Conservation (phyloP, 2,113 vertebrate species). For the Hirundichthys speculiger region DNA sequence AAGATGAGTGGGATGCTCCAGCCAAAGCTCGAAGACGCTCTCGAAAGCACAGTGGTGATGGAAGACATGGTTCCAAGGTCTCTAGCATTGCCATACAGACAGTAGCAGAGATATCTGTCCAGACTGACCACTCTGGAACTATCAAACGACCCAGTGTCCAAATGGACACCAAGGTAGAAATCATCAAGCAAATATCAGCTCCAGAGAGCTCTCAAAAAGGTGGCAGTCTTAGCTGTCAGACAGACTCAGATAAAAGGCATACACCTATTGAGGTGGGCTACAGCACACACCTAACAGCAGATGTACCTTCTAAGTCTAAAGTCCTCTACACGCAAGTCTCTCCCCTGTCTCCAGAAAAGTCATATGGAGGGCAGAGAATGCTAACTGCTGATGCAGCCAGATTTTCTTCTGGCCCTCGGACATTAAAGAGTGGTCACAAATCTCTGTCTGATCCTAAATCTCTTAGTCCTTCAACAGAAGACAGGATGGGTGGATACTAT, state of each 20-base stretch:
- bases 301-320: conserved; percentile 88
- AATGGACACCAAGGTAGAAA: conserved; percentile 93
- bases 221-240: conserved; percentile 94
- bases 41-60: conserved; percentile 88
- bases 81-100: conserved; percentile 97
- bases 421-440: conserved; percentile 91
- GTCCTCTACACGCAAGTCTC: conserved; percentile 92
- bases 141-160: conserved; percentile 88
- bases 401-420: conserved; percentile 90
- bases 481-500: conserved; percentile 90
- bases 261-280: conserved; percentile 91
- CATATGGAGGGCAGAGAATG: conserved; percentile 90
- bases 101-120: conserved; percentile 96
- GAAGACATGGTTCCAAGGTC: conserved; percentile 88
- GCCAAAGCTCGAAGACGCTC: conserved; percentile 87
- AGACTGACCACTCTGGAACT: conserved; percentile 94
- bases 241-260: conserved; percentile 92
- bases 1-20: conserved; percentile 95
- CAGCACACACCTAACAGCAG: conserved; percentile 89
- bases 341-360: conserved; percentile 90
- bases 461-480: conserved; percentile 92
- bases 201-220: conserved; percentile 93
- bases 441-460: conserved; percentile 96
- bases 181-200: conserved; percentile 95
- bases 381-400: conserved; percentile 88